A percentile compares a stretch with the other conserved stretches of the same genome.
phyloP scores from a whole-genome alignment of 2,888 invertebrate genomes.

The Lycocerus yunnanus region DNA sequence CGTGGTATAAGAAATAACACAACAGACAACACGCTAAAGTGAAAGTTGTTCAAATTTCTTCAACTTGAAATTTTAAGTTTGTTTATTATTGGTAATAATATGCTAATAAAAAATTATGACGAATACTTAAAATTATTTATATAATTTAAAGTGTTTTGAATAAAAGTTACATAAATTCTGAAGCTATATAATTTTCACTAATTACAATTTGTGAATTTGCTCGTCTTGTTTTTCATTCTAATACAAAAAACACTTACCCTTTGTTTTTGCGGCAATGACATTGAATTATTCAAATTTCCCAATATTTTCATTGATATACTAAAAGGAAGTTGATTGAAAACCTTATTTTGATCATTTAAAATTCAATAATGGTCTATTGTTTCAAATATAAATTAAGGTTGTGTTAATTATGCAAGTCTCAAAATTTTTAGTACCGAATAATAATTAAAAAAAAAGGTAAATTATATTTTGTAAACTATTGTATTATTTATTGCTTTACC shows the following conservation, averaged over 20 bases:
- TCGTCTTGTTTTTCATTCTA: background rate
- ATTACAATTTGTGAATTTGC: no score
- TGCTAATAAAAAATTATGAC: background rate
- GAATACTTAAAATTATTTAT: background rate
- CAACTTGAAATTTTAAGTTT: background rate
- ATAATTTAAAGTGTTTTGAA: background rate
- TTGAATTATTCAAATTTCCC: slow-evolving; percentile 1
- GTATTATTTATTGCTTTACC: background rate
- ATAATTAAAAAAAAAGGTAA: background rate
- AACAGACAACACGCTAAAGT: background rate
- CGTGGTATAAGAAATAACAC: background rate
- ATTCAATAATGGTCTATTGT: background rate
- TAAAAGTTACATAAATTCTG: no score
- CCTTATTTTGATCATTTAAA: background rate
- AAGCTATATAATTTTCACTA: no score
- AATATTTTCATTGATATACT: slow-evolving; percentile 4
- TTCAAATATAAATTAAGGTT: background rate
- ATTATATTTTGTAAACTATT: background rate
- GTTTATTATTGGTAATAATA: background rate
- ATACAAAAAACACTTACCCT: background rate
- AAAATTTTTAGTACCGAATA: background rate
- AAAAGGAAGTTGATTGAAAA: background rate
- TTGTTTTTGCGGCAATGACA: background rate
- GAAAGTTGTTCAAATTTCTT: background rate
- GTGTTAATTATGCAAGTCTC: background rate